These are phyloP conservation scores for Chaetodon trifasciatus DNA, from an alignment of 2,797 vertebrate genomes.

Conservation along the genomic window DNA sequence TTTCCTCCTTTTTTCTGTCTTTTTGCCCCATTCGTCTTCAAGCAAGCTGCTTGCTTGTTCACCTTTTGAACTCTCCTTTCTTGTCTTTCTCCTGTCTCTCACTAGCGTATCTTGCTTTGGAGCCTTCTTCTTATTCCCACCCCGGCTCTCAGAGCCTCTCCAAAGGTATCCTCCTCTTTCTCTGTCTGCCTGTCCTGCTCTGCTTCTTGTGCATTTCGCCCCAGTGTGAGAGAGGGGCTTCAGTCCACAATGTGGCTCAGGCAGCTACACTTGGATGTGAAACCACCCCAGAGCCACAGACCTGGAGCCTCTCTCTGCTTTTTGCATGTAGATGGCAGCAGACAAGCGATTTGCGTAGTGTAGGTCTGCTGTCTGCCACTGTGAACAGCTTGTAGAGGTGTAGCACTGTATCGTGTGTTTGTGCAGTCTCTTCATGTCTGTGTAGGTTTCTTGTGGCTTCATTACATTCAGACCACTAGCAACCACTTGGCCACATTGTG, in stretches of 20 bases:
- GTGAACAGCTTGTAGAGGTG: constrained; percentile 38
- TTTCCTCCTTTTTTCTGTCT: constrained; percentile 9
- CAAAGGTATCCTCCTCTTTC: constrained; percentile 80
- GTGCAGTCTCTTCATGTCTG: neutral
- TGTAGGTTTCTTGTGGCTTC: constrained; percentile 5
- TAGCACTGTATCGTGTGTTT: constrained; percentile 11
- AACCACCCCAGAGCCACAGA: neutral
- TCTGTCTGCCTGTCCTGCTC: constrained; percentile 35
- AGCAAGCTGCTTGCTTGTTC: constrained; percentile 9
- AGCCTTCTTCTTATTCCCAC: constrained; percentile 78
- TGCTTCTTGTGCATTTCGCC: constrained; percentile 13
- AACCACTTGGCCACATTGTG: constrained; percentile 31
- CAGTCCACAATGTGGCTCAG: constrained; percentile 7
- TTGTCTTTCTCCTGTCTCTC: constrained; percentile 51
- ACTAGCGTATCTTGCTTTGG: constrained; percentile 85
- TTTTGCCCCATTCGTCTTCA: neutral
- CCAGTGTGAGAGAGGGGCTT: constrained; percentile 35
- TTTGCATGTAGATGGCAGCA: constrained; percentile 48
- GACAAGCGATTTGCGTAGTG: constrained; percentile 4
- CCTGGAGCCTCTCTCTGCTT: constrained; percentile 48
- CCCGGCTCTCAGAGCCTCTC: constrained; percentile 80
- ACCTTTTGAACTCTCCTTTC: constrained; percentile 41
- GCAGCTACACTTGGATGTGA: neutral
- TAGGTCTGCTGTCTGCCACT: constrained; percentile 39
- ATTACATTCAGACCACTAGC: constrained; percentile 56